phyloP scores from a whole-genome alignment of 2,888 invertebrate species.

The Pammene aurita region DNA sequence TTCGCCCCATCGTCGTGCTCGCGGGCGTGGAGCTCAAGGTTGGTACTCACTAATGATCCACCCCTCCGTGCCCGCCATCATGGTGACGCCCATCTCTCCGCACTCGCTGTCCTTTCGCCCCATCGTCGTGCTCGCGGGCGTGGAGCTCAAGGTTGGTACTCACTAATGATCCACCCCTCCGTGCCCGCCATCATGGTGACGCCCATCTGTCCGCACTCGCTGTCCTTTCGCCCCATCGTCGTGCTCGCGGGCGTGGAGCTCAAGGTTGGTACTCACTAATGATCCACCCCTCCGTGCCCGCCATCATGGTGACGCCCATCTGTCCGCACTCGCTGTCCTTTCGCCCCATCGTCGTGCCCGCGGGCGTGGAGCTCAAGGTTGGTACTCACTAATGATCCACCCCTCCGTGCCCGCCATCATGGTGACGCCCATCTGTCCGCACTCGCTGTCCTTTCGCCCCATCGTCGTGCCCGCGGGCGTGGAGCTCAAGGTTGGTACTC shows the following conservation, averaged over 20 bases:
- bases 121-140: slow-evolving; percentile 98
- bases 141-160: slow-evolving; percentile 97
- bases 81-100: slow-evolving; percentile 99
- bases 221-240: slow-evolving; percentile 98
- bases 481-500: slow-evolving; percentile 96
- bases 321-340: slow-evolving; percentile 99
- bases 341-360: slow-evolving; percentile 98
- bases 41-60: no score
- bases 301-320: slow-evolving; percentile 98
- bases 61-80: slow-evolving; percentile 97
- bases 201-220: slow-evolving; percentile 98
- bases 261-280: no score
- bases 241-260: slow-evolving; percentile 98
- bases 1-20: slow-evolving; percentile 98
- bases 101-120: slow-evolving; percentile 98
- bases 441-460: slow-evolving; percentile 97
- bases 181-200: slow-evolving; percentile 99
- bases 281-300: slow-evolving; percentile 99
- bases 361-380: slow-evolving; percentile 97
- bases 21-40: slow-evolving; percentile 98
- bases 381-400: no score
- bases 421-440: slow-evolving; percentile 99
- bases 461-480: slow-evolving; percentile 99
- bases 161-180: slow-evolving; percentile 99
- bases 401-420: slow-evolving; percentile 98